Conservation (phyloP, 2,113 vertebrate species). For the Ramphastos sulfuratus region DNA sequence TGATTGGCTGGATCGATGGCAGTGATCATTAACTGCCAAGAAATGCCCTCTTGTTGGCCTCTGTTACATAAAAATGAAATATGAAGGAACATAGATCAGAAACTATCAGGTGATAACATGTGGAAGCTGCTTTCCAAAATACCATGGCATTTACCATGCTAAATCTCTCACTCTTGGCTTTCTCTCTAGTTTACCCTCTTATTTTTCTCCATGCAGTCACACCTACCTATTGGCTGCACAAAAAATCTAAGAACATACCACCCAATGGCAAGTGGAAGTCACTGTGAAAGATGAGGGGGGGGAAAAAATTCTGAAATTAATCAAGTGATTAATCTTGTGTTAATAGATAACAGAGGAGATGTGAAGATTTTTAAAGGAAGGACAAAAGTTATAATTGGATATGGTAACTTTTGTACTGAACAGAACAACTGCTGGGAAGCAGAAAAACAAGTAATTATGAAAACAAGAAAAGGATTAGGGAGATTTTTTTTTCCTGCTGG, state of each 20-base stretch:
- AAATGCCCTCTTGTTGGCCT: conserved; percentile 27
- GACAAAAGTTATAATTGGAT: conserved; percentile 32
- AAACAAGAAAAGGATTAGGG: conserved; percentile 56
- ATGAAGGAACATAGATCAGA: neutral
- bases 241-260: neutral
- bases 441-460: conserved; percentile 55
- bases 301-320: neutral
- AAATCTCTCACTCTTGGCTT: neutral
- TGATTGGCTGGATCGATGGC: conserved; percentile 39
- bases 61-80: conserved; percentile 53
- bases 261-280: neutral
- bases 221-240: neutral
- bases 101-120: neutral
- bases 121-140: conserved; percentile 23
- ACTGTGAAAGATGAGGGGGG: neutral
- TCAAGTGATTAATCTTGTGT: conserved; percentile 34
- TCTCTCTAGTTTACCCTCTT: neutral
- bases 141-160: neutral
- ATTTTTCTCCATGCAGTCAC: neutral
- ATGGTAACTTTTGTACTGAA: conserved; percentile 6
- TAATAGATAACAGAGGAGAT: conserved; percentile 32
- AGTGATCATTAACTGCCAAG: conserved; percentile 52
- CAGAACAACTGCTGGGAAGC: conserved; percentile 1
- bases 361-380: conserved; percentile 16
- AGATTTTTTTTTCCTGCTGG: conserved; percentile 21